Evolutionary conservation across 1,140 invertebrate species (phyloP), one percentile per base, ranked within the genome.

Genomic region (Lepidurus arcticus): DNA sequence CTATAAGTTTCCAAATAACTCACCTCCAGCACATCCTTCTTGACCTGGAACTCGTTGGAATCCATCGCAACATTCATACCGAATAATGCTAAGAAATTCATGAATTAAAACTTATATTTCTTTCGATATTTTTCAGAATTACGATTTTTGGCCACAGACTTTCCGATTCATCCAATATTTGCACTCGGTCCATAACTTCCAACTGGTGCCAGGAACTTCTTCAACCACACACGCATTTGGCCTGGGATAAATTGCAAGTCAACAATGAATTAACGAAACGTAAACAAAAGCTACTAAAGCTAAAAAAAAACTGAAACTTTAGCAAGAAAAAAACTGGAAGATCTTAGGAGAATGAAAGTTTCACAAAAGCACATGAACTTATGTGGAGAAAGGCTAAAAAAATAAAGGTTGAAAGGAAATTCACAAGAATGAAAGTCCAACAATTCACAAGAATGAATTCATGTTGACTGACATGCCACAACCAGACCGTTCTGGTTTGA

Each of bases 21-120:
- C 82, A 88, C 88, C 87, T 83, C 85, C 84, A 13, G 84, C 84
- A 80, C 88, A 88, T 11, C 87, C 87, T 11, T 83, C 80, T 76
- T 85, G 81, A 13, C 84, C 85, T 0, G 80, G 79, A 9, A 86
- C 81, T 80, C 84, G 83, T 73, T 85, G 82, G 78, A 82, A 88
- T 1, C 88, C 88, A 80, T 87, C 85, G 78, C 88, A 88, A 74
- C 88, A 88, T 79, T 88, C 87, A 79, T 87, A 88, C 10, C 85
- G 83, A 6, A 88, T 82, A 6, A 87, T 81, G 26, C 87, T 88
- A 81, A n/a, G 81, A 78, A 76, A 73, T 74, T 42, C 78, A 78
- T 73, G 42, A 44, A 79, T n/a, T 45, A 78, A 47, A 65, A 80
- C 79, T 79, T 76, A 77, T n/a, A 80, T 44, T 44, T 73, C 73